Evolutionary conservation across 2,888 invertebrate genomes (phyloP).

Genomic region (Pantelozetes paolii): DNA sequence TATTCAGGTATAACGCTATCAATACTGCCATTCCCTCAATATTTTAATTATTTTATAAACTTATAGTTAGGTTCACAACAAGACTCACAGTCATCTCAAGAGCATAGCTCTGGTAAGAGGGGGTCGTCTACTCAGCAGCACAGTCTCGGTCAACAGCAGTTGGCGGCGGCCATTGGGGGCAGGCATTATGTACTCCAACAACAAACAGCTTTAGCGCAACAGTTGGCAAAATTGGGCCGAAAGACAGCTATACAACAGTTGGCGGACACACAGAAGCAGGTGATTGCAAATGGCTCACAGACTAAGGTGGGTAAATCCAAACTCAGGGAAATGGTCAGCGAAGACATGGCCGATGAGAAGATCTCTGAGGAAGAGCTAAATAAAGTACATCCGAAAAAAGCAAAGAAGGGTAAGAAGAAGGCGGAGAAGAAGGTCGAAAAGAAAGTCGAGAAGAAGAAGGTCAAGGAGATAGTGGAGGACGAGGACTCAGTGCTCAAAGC

Average conservation of each 20-base stretch:
- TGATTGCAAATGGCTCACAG: not conserved
- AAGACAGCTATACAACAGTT: constrained; percentile 1
- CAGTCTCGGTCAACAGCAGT: not conserved
- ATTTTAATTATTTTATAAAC: not conserved
- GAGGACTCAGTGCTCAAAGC: too few species aligned
- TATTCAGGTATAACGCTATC: too few species aligned
- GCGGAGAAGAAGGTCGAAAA: too few species aligned
- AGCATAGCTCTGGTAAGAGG: not conserved
- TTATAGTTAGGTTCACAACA: constrained; percentile 26
- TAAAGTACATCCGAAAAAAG: too few species aligned
- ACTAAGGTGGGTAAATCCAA: too few species aligned
- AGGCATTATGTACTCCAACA: constrained; percentile 26
- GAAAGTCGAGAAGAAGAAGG: too few species aligned
- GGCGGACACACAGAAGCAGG: constrained; percentile 4
- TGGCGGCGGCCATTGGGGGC: not conserved
- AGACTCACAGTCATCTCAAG: not conserved
- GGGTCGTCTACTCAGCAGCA: not conserved
- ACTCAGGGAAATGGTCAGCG: too few species aligned
- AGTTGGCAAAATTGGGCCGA: constrained; percentile 15
- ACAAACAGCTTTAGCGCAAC: not conserved
- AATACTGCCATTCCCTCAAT: too few species aligned
- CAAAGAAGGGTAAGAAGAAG: too few species aligned
- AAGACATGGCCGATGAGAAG: too few species aligned
- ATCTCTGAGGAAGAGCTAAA: too few species aligned
- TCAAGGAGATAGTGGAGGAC: too few species aligned